These are phyloP conservation scores for Cettia cetti DNA, from an alignment of 2,113 vertebrate genomes.

Conservation along the genomic window DNA sequence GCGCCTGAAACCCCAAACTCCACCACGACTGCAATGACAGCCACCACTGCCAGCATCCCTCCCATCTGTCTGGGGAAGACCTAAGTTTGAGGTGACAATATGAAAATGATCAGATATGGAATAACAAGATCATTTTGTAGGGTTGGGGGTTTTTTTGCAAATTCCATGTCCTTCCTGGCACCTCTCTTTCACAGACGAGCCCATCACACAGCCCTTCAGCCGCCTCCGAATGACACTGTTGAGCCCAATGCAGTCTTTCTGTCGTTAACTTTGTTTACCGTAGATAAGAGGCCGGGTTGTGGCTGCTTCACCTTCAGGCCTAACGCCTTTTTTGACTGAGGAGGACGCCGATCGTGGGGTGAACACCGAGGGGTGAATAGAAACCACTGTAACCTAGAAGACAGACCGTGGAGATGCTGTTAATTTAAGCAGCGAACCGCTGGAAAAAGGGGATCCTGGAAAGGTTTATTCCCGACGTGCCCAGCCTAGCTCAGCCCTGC, in stretches of 20 bases:
- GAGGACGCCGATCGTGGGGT: rapidly evolving
- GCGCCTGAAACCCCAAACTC: background rate
- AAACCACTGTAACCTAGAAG: background rate
- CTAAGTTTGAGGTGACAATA: background rate
- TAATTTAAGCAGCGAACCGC: background rate
- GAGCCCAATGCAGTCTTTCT: background rate
- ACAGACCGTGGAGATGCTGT: rapidly evolving
- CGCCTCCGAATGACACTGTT: background rate
- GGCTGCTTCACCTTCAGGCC: background rate
- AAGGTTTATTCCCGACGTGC: background rate
- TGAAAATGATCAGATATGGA: rapidly evolving
- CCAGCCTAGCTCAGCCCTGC: rapidly evolving
- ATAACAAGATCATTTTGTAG: background rate
- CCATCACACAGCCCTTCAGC: background rate
- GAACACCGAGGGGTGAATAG: background rate
- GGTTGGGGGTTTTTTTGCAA: rapidly evolving
- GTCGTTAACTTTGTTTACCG: background rate
- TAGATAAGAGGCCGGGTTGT: rapidly evolving
- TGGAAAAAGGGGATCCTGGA: rapidly evolving
- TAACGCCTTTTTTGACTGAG: background rate
- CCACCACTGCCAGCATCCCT: background rate
- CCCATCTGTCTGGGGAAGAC: rapidly evolving
- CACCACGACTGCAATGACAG: rapidly evolving
- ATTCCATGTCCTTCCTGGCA: background rate
- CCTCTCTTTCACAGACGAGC: background rate